These are phyloP conservation scores for Drosophila meridiana DNA, from an alignment of 2,888 invertebrate genomes.

Conservation along the genomic window DNA sequence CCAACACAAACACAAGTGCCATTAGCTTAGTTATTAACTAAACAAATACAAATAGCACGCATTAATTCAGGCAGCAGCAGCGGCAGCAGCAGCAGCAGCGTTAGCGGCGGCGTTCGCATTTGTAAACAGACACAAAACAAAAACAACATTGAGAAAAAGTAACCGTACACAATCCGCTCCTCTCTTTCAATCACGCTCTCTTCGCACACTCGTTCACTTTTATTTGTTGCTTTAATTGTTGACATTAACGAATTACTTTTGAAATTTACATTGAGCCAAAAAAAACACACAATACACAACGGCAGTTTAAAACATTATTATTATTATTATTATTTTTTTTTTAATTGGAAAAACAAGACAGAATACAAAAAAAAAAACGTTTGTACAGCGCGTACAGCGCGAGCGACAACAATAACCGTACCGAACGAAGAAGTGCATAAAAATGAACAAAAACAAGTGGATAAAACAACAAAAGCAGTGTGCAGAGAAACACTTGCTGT, in stretches of 20 bases:
- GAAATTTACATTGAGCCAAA: constrained; percentile 18
- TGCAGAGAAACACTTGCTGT: constrained; percentile 21
- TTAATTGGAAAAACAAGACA: constrained; percentile 1
- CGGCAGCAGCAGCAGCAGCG: constrained; percentile 4
- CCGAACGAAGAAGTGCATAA: constrained; percentile 47
- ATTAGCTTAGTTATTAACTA: constrained; percentile 17
- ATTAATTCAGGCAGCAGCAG: constrained; percentile 19
- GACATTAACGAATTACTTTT: constrained; percentile 25
- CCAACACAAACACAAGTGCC: constrained; percentile 7
- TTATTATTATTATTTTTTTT: neutral
- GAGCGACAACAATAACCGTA: constrained; percentile 36
- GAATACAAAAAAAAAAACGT: constrained; percentile 9
- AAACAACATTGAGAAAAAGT: constrained; percentile 23
- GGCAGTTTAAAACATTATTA: constrained; percentile 16
- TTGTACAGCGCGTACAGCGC: constrained; percentile 25
- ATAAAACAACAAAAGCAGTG: constrained; percentile 34
- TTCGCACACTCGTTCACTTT: neutral
- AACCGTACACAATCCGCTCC: constrained; percentile 25
- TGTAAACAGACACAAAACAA: constrained; percentile 42
- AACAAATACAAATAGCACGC: constrained; percentile 36
- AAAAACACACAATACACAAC: constrained; percentile 3
- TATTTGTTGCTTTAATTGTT: constrained; percentile 21
- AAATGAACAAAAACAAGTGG: constrained; percentile 53
- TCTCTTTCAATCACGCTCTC: neutral
- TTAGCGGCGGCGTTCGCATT: constrained; percentile 22